These are phyloP conservation scores for Elephas maximus DNA, from an alignment of 2,113 vertebrate genomes.

Conservation along the genomic window DNA sequence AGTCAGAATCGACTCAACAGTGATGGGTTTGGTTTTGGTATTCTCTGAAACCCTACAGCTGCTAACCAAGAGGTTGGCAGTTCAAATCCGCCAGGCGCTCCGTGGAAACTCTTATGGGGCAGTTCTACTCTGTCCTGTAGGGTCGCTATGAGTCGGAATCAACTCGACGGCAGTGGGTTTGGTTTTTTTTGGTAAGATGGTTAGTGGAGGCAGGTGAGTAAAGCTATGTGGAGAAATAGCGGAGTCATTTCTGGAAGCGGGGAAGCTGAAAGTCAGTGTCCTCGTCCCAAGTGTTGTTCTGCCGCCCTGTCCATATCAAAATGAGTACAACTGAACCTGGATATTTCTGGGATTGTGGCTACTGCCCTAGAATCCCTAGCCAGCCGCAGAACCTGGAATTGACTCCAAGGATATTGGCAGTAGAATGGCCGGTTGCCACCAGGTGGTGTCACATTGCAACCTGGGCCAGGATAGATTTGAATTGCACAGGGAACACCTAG, in stretches of 20 bases:
- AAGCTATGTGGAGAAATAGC: background rate
- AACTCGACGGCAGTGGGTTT: too few relatives aligned
- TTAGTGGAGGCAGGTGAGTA: background rate
- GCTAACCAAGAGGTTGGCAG: too few relatives aligned
- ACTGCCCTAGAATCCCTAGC: background rate
- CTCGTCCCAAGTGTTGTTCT: background rate
- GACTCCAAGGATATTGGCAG: background rate
- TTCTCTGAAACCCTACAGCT: too few relatives aligned
- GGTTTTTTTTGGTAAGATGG: background rate
- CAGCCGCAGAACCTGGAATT: background rate
- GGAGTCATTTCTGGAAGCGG: constrained; percentile 9
- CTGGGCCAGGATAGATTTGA: background rate
- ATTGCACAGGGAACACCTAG: background rate
- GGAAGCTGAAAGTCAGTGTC: background rate
- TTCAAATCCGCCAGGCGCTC: too few relatives aligned
- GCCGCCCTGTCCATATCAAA: background rate
- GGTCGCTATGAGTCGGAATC: too few relatives aligned
- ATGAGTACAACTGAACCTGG: background rate
- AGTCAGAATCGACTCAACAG: too few relatives aligned
- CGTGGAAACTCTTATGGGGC: too few relatives aligned
- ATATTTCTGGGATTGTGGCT: background rate
- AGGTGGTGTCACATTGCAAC: constrained; percentile 71
- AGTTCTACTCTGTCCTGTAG: too few relatives aligned
- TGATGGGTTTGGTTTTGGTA: too few relatives aligned
- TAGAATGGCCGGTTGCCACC: background rate